Evolutionary conservation across 1,140 invertebrate species (phyloP), one percentile per base, ranked within the genome.

Genomic region (Drosophila lowei): DNA sequence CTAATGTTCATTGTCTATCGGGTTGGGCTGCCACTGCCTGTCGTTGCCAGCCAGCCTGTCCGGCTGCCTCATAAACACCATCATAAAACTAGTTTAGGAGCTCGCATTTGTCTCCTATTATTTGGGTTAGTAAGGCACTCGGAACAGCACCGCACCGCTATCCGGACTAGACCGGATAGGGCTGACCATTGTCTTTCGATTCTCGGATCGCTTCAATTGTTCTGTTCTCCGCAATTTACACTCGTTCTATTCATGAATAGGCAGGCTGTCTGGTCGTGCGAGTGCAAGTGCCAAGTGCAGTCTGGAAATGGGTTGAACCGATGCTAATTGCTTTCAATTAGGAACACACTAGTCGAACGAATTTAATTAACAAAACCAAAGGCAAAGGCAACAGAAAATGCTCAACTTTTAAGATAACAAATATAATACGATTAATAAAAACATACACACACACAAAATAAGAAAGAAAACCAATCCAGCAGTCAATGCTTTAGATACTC

Each of bases 251-350:
- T 38, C 34, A 38, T 38, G 34, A 38, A 38, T 38, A 13, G 11
- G 53, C 16, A 42, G 21, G 38, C 42, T 62, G 57, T 44, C 55
- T 60, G 60, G 67, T 63, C 65, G 55, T 70, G 61, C 55, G 71
- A 78, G 79, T 78, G 79, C 81, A 88, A 75, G 83, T 83, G 83
- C 74, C 77, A 75, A 86, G 83, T 80, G 77, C 81, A 77, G 54
- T 42, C 42, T 48, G 61, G 11, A 67, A 65, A 64, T 77, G 59
- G 23, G 61, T 56, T 38, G 43, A 59, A 73, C 34, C 38, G 64
- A 59, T 79, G 72, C 41, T 76, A 84, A 85, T 88, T 86, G 83
- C 43, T 52, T 68, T 88, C 68, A 86, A 86, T 86, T 86, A 68
- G 49, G 18, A 43, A 16, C 43, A 16, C 49, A 57, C 63, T 54